Evolutionary conservation across 2,797 vertebrate species (phyloP), one percentile per base, ranked within the genome.

Genomic region (Pyrocephalus nanus): DNA sequence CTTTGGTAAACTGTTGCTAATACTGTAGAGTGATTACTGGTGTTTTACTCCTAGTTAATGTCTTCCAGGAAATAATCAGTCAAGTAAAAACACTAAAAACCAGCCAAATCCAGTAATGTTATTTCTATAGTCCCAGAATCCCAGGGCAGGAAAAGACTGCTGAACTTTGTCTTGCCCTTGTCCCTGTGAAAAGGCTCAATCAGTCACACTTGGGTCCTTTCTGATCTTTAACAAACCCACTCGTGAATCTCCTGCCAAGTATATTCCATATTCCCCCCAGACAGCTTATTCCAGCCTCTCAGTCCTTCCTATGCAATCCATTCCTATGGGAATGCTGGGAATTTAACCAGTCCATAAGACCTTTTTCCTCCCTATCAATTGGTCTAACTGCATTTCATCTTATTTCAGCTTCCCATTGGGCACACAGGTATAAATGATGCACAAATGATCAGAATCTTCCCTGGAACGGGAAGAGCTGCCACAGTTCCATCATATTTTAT

Each of bases 401-500:
- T 48, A 42, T 83, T 74, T 75, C 62, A 65, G 14, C 51, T 75
- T 47, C 36, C 11, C 3, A 0, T 3, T 57, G 20, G 11, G 45
- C 23, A 36, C 27, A 50, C 8, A 8, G 32, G 2, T 64, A 19
- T 11, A 71, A 69, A 22, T 11, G 7, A 61, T 20, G 12, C 32
- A 72, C 12, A 75, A 70, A 43, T 32, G 2, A 23, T 13, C 67
- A 76, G 32, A 34, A 15, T 8, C 76, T 50, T 58, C 43, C 17
- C 40, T 14, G 30, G n/a, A 11, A 25, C 42, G 43, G 30, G 77
- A 95, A 78, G 58, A 75, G n/a, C 36, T 93, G 60, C 58, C 87
- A 88, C 42, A 81, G 43, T n/a, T 87, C 79, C 50, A 67, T 92
- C 74, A 15, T 88, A 38, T 70, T 95, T 95, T 70, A 73, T 81